These are phyloP conservation scores for Stigmatopora nigra DNA, from an alignment of 2,113 vertebrate species.

Conservation along the genomic window DNA sequence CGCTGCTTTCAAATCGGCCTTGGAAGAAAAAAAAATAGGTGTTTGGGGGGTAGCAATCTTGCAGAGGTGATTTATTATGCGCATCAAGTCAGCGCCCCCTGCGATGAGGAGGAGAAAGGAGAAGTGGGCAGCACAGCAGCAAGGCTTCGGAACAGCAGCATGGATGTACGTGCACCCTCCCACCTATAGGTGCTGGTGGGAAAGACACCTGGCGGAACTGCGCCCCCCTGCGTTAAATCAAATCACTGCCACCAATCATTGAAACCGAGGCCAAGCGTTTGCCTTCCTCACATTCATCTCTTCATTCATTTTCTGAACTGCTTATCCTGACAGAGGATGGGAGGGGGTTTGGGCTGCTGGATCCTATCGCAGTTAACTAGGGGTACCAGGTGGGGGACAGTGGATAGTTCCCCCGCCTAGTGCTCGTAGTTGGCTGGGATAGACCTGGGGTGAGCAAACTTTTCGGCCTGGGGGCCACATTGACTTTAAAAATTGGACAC, in stretches of 20 bases:
- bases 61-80: conserved; percentile 51
- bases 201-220: conserved; percentile 57
- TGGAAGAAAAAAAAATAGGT: not conserved
- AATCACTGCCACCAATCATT: not conserved
- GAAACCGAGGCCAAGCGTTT: not conserved
- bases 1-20: conserved; percentile 26
- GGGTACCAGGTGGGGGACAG: too few relatives aligned
- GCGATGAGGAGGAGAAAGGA: conserved; percentile 21
- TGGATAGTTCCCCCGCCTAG: too few relatives aligned
- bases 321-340: too few relatives aligned
- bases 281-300: not conserved
- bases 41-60: conserved; percentile 9
- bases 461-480: too few relatives aligned
- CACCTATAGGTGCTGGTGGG: conserved; percentile 11
- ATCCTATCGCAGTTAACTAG: too few relatives aligned
- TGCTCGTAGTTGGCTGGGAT: too few relatives aligned
- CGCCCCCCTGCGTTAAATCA: conserved; percentile 42
- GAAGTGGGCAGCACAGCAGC: conserved; percentile 34
- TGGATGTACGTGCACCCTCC: conserved; percentile 28
- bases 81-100: conserved; percentile 51
- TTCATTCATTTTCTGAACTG: too few relatives aligned
- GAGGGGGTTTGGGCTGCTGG: too few relatives aligned
- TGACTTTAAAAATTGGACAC: too few relatives aligned
- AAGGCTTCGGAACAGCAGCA: conserved; percentile 42
- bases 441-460: too few relatives aligned